Conservation (phyloP, 2,797 vertebrate species). For the Adelosebastes latens region DNA sequence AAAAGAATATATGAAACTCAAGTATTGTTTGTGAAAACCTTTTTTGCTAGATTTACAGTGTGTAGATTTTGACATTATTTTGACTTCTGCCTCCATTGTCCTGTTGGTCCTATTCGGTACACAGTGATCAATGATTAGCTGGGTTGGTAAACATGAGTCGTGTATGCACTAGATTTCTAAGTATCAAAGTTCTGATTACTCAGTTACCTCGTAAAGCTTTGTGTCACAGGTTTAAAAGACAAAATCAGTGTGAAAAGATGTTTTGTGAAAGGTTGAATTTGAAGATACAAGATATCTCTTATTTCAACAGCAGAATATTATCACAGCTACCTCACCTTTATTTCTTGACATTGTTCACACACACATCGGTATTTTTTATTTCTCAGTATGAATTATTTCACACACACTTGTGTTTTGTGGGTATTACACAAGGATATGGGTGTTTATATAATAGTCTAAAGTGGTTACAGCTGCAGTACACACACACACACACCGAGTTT, state of each 20-base stretch:
- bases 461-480: slow-evolving; percentile 6
- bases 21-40: neutral
- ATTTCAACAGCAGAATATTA: neutral
- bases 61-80: neutral
- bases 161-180: neutral
- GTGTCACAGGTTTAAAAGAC: neutral
- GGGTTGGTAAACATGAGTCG: neutral
- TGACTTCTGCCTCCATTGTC: neutral
- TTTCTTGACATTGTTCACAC: neutral
- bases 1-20: neutral
- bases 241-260: neutral
- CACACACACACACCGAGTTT: slow-evolving; percentile 1
- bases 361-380: neutral
- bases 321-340: neutral
- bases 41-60: neutral
- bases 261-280: neutral
- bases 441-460: slow-evolving; percentile 48
- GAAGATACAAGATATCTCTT: neutral
- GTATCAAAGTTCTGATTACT: neutral
- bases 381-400: slow-evolving; percentile 36
- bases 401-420: slow-evolving; percentile 21
- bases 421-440: slow-evolving; percentile 15
- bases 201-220: neutral
- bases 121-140: neutral
- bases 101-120: neutral